Evolutionary conservation across 1,140 invertebrate genomes (phyloP), one percentile per base, ranked within the genome.

Genomic region (Bombus cullumanus): DNA sequence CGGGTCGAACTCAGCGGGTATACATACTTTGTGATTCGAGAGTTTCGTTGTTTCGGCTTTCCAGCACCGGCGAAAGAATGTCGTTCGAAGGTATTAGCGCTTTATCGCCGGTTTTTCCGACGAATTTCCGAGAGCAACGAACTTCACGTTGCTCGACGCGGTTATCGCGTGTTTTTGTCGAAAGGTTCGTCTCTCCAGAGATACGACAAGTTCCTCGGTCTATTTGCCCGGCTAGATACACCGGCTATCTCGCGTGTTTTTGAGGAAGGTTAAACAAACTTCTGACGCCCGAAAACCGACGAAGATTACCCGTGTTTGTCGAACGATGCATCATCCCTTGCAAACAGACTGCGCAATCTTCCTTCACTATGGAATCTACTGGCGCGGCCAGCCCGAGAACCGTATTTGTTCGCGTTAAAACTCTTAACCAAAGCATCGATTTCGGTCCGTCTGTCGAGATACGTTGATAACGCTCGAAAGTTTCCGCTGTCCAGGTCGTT

Each of bases 301-400:
- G 43, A 75, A 75, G 81, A 87, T 90, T 90, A 89, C 59, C 68
- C 73, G 15, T 81, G 83, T 87, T 90, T 90, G 69, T 31, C 31
- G 68, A 85, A 79, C 77, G 81, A 89, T 89, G 69, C 68, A 69
- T 87, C 68, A 82, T 87, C 86, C 84, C 69, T 62, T 12, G 71
- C n/a, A 89, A 72, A 77, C 88, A 89, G 72, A 64, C 47, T 73
- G 47, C 37, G 64, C 68, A 66, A 78, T 34, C 53, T 47, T 59
- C 18, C 57, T 25, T 25, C 47, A 12, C 64, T 41, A 86, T 59
- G 43, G 59, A 66, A 77, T 77, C 43, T 12, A 41, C 64, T 25
- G 34, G 31, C 15, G 5, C 37, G 64, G 47, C 53, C 37, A n/a
- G 41, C 18, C 15, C 28, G 31, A 34, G 31, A 4, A 28, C 34